phyloP scores from a whole-genome alignment of 2,888 invertebrate genomes.

The Epistrophella euchroma region DNA sequence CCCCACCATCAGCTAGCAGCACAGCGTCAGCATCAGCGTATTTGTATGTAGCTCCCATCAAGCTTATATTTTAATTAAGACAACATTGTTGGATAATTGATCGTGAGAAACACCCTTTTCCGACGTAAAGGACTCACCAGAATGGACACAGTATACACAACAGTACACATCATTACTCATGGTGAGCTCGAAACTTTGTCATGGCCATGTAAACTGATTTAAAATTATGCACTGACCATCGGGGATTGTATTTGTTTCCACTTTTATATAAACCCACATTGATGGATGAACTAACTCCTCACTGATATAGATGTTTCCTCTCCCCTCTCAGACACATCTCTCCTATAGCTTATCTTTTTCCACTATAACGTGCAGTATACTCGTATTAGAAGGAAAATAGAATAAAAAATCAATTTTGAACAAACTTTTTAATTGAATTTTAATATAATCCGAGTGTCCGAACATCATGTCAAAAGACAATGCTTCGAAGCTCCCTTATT shows the following conservation, averaged over 20 bases:
- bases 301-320: not conserved
- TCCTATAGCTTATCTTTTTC: not conserved
- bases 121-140: slow-evolving; percentile 9
- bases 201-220: slow-evolving; percentile 34
- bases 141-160: not conserved
- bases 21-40: not conserved
- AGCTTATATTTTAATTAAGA: slow-evolving; percentile 52
- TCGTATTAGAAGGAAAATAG: not conserved
- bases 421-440: slow-evolving; percentile 70
- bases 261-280: slow-evolving; percentile 14
- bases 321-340: not conserved
- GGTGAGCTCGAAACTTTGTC: slow-evolving; percentile 26
- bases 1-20: not conserved
- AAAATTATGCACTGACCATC: slow-evolving; percentile 4
- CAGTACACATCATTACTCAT: slow-evolving; percentile 34
- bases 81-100: slow-evolving; percentile 65
- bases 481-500: slow-evolving; percentile 40
- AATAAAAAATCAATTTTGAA: slow-evolving; percentile 56
- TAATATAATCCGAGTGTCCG: slow-evolving; percentile 61
- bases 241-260: slow-evolving; percentile 1
- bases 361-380: not conserved
- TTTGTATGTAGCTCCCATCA: not conserved
- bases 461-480: slow-evolving; percentile 68
- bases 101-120: slow-evolving; percentile 50
- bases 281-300: slow-evolving; percentile 15